Evolutionary conservation across 2,888 invertebrate genomes (phyloP).

Genomic region (Coenonympha glycerion): DNA sequence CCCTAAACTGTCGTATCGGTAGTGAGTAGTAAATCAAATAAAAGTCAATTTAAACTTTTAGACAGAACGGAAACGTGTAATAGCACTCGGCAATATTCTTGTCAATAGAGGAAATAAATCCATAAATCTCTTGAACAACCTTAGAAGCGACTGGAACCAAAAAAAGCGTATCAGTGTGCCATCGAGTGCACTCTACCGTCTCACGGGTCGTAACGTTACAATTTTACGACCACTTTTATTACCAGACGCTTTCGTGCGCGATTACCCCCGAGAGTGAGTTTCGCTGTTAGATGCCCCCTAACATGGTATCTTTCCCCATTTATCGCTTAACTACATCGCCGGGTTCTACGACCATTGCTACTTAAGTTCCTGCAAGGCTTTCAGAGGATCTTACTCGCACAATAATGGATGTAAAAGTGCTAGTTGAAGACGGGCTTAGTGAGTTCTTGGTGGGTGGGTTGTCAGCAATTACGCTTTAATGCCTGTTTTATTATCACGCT

Average conservation of each 20-base stretch:
- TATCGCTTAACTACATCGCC: conserved; percentile 34
- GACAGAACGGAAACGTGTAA: conserved; percentile 24
- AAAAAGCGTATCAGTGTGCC: conserved; percentile 67
- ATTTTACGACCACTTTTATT: conserved; percentile 74
- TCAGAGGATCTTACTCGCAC: conserved; percentile 3
- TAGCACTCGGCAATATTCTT: conserved; percentile 30
- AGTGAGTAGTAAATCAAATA: conserved; percentile 8
- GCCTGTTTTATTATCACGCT: conserved; percentile 73
- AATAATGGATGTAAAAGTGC: conserved; percentile 36
- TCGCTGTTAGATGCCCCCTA: conserved; percentile 68
- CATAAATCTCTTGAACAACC: conserved; percentile 56
- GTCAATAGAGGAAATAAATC: conserved; percentile 47
- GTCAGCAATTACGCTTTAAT: conserved; percentile 73
- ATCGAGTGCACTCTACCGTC: conserved; percentile 68
- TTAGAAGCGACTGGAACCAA: conserved; percentile 47
- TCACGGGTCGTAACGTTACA: conserved; percentile 71
- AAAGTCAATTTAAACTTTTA: conserved; percentile 19
- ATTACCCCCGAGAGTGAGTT: conserved; percentile 76
- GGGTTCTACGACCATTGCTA: conserved; percentile 43
- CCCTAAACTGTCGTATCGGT: background rate
- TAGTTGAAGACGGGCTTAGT: conserved; percentile 25
- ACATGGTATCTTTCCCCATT: conserved; percentile 46
- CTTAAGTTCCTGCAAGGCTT: conserved; percentile 13
- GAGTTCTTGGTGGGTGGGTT: conserved; percentile 37
- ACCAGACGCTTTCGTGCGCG: conserved; percentile 75